Evolutionary conservation across 2,113 vertebrate species (phyloP).

Genomic region (Aspidoscelis tigris): DNA sequence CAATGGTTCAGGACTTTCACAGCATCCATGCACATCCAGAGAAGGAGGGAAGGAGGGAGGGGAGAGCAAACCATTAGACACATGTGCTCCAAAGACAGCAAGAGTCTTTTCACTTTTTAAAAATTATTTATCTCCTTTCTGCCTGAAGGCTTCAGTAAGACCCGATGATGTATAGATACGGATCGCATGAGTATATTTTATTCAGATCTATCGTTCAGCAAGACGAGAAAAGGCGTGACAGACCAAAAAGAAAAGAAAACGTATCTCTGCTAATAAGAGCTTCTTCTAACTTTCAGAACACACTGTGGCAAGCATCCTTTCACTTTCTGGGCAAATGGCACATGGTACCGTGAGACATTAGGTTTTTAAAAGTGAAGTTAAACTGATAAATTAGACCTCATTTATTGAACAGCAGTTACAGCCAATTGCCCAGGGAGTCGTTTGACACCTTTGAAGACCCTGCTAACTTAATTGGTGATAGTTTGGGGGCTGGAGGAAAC

Average conservation of each 20-base stretch:
- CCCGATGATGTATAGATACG: background rate
- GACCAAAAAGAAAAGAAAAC: slow-evolving; percentile 21
- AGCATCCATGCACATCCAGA: background rate
- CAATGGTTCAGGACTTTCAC: background rate
- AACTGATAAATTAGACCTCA: slow-evolving; percentile 99
- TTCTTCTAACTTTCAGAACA: slow-evolving; percentile 52
- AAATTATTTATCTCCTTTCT: background rate
- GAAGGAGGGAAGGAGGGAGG: background rate
- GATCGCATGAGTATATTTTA: slow-evolving; percentile 49
- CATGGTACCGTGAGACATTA: slow-evolving; percentile 78
- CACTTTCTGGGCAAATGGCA: slow-evolving; percentile 69
- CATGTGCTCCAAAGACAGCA: background rate
- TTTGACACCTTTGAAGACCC: slow-evolving; percentile 87
- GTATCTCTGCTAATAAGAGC: slow-evolving; percentile 33
- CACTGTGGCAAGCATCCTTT: slow-evolving; percentile 56
- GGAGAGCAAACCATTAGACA: background rate
- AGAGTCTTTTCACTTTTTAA: background rate
- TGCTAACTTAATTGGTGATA: slow-evolving; percentile 94
- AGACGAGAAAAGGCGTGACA: slow-evolving; percentile 39
- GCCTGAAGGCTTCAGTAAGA: background rate
- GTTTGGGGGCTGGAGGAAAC: slow-evolving; percentile 87
- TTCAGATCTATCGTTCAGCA: slow-evolving; percentile 54
- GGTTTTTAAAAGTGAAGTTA: slow-evolving; percentile 91
- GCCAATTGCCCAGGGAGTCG: slow-evolving; percentile 87
- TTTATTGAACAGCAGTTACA: slow-evolving; percentile 96